Conservation (phyloP, 2,888 invertebrate species). For the Rhingia rostrata region DNA sequence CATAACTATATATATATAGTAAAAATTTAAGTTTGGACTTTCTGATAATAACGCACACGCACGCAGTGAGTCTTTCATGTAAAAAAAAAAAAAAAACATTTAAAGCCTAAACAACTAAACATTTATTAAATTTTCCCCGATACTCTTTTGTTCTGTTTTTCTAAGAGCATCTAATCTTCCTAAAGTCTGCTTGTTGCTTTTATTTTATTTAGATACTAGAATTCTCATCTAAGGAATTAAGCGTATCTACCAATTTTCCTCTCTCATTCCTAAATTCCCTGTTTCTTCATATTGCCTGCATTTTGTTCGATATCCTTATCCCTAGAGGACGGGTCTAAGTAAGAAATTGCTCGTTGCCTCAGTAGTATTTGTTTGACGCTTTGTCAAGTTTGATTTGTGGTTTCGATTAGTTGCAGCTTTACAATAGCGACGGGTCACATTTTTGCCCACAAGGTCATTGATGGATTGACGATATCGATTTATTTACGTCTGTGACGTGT, state of each 20-base stretch:
- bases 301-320: not conserved
- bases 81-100: constrained; percentile 41
- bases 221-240: too few relatives aligned
- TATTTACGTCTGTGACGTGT: constrained; percentile 8
- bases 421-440: not conserved
- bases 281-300: constrained; percentile 3
- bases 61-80: constrained; percentile 83
- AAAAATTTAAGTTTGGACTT: constrained; percentile 81
- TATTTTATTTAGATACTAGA: not conserved
- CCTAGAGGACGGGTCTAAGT: too few relatives aligned
- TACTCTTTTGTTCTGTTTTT: constrained; percentile 4
- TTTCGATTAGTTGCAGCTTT: not conserved
- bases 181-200: constrained; percentile 10
- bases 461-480: constrained; percentile 32
- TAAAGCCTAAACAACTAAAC: constrained; percentile 57
- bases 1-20: constrained; percentile 44
- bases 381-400: not conserved
- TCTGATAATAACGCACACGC: constrained; percentile 83
- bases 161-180: constrained; percentile 43
- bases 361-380: too few relatives aligned
- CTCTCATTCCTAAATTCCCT: not conserved
- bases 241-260: not conserved
- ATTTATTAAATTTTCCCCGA: constrained; percentile 53
- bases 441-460: constrained; percentile 11
- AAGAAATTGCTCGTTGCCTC: too few relatives aligned